These are phyloP conservation scores for Anastatus disparis DNA, from an alignment of 1,140 invertebrate species.

Conservation along the genomic window DNA sequence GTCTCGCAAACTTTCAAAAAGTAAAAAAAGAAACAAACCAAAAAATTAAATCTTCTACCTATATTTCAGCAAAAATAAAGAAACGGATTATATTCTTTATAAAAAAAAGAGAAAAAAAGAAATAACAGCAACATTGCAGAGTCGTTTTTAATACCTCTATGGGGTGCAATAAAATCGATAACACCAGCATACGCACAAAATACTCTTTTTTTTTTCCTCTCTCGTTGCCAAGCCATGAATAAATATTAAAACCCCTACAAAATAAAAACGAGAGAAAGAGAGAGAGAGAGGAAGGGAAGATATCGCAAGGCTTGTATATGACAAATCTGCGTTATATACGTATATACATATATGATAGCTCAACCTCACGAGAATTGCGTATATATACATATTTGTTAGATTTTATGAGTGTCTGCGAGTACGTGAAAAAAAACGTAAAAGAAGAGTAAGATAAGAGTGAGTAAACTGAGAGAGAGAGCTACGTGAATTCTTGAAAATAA, in stretches of 20 bases:
- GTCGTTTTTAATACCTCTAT: constrained; percentile 11
- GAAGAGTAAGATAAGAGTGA: not conserved
- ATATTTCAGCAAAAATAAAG: not conserved
- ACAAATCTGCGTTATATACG: constrained; percentile 19
- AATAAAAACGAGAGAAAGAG: too few relatives aligned
- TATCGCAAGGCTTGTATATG: too few relatives aligned
- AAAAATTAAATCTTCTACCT: too few relatives aligned
- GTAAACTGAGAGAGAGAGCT: too few relatives aligned
- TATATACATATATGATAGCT: too few relatives aligned
- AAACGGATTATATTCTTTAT: not conserved
- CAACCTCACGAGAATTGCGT: too few relatives aligned
- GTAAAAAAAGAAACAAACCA: too few relatives aligned
- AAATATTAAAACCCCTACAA: constrained; percentile 23
- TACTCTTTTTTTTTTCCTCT: not conserved
- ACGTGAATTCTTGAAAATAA: too few relatives aligned
- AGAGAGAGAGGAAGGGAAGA: not conserved
- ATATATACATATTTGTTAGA: too few relatives aligned
- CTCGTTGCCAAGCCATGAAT: too few relatives aligned
- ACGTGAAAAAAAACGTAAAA: too few relatives aligned
- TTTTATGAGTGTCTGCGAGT: not conserved
- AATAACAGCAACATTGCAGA: not conserved
- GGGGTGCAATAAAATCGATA: constrained; percentile 36
- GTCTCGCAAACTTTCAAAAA: too few relatives aligned
- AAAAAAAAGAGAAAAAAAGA: not conserved
- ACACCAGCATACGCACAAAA: constrained; percentile 13